Conservation (phyloP, 2,888 invertebrate species). For the Selenia dentaria region DNA sequence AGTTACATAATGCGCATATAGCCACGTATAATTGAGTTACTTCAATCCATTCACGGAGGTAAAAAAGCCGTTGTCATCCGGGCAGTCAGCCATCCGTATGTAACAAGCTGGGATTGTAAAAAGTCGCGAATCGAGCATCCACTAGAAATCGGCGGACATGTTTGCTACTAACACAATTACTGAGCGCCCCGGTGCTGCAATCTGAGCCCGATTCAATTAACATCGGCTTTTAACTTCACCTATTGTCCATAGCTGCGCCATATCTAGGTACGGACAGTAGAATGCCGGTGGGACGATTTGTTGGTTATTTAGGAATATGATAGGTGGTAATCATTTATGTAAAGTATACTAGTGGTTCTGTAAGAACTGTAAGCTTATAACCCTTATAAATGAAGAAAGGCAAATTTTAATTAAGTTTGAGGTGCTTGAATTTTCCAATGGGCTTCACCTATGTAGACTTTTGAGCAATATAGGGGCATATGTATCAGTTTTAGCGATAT, state of each 20-base stretch:
- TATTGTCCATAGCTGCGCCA: slow-evolving; percentile 44
- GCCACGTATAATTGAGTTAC: too few relatives aligned
- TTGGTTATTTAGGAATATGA: too few relatives aligned
- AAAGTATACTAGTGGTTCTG: too few relatives aligned
- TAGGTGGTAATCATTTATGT: too few relatives aligned
- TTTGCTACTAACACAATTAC: slow-evolving; percentile 74
- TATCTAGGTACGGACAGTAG: background rate
- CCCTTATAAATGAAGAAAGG: too few relatives aligned
- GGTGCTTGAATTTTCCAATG: too few relatives aligned
- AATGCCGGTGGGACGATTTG: background rate
- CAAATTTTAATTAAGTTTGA: too few relatives aligned
- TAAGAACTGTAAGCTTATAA: too few relatives aligned
- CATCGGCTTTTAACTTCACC: slow-evolving; percentile 73
- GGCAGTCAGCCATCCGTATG: slow-evolving; percentile 5
- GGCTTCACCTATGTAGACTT: too few relatives aligned
- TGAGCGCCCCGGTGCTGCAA: slow-evolving; percentile 66
- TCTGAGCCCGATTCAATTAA: slow-evolving; percentile 80
- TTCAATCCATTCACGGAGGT: slow-evolving; percentile 14
- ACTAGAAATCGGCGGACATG: slow-evolving; percentile 30
- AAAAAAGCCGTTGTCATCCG: slow-evolving; percentile 22
- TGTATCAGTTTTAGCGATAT: too few relatives aligned
- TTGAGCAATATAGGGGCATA: too few relatives aligned
- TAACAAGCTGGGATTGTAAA: slow-evolving; percentile 30
- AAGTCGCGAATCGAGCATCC: slow-evolving; percentile 25
- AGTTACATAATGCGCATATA: too few relatives aligned